Conservation (phyloP, 2,888 invertebrate genomes). For the Nesidiocoris tenuis region DNA sequence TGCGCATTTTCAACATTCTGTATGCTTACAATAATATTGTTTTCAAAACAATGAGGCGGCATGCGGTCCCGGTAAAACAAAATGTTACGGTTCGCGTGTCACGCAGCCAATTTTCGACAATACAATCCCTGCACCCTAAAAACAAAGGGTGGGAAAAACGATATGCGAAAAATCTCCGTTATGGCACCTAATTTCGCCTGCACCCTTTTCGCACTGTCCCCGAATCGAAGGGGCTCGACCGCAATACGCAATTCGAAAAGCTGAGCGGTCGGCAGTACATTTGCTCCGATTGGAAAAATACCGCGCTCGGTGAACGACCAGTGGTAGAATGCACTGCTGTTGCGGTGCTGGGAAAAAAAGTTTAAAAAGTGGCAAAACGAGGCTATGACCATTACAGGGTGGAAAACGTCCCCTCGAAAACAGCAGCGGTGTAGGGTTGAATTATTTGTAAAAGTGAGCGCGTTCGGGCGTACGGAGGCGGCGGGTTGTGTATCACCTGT, state of each 20-base stretch:
- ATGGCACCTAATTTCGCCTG: not conserved
- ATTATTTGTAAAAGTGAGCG: constrained; percentile 9
- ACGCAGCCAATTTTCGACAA: no score
- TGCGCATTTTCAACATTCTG: no score
- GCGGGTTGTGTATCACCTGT: constrained; percentile 6
- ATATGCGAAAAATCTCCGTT: not conserved
- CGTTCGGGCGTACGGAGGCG: not conserved
- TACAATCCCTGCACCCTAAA: no score
- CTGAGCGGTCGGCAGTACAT: constrained; percentile 2
- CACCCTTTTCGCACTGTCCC: not conserved
- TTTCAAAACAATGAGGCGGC: no score
- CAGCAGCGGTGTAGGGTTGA: not conserved
- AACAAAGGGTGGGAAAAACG: no score
- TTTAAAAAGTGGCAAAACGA: not conserved
- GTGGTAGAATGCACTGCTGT: not conserved
- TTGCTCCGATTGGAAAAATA: constrained; percentile 8
- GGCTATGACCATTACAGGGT: not conserved
- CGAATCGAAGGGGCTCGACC: not conserved
- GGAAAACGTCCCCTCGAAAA: not conserved
- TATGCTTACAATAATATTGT: no score
- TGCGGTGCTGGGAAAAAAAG: not conserved
- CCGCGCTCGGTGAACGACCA: not conserved
- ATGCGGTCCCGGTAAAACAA: no score
- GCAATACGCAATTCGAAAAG: constrained; percentile 1
- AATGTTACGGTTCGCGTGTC: no score